Evolutionary conservation across 2,888 invertebrate species (phyloP), one percentile per base, ranked within the genome.

Genomic region (Cantharis flavilabris): DNA sequence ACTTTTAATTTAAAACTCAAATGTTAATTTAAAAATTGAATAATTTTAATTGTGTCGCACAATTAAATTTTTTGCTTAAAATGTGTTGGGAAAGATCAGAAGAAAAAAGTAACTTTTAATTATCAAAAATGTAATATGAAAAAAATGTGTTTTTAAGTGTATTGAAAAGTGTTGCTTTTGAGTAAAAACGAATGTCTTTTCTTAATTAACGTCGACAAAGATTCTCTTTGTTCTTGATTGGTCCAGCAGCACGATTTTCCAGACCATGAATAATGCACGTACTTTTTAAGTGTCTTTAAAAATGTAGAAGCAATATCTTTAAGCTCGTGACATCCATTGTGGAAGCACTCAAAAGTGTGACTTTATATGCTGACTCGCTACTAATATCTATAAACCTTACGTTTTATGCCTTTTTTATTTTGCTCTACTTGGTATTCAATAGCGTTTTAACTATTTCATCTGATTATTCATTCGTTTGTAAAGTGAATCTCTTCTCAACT

Each of bases 251-350:
- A 76, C 78, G 78, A 76, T 76, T 73, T 72, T 71, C 71, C 70
- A 65, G 69, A 64, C 77, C 75, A 79, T 79, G 79, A 79, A 79
- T 79, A 79, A 79, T 79, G 74, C 74, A 76, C 79, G 74, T 76
- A 71, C 73, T 69, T 30, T 69, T 75, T 73, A 79, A 79, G 75
- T 72, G 75, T 79, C 77, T 77, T 79, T 77, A 77, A 79, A 77
- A 77, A 77, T 79, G 79, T 77, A 77, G 71, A 77, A 79, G 79
- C 77, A 77, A 79, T 79, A 79, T 77, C 79, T 79, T 77, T 67
- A 77, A 79, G 77, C 76, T 75, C 79, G 73, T 77, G 77, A 79
- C 79, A 71, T 75, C 77, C 72, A 79, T 79, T 79, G 75, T 75
- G 70, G 69, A 70, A 75, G 75, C 72, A 72, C 72, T 77, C 77